Percentiles rank a stretch among this genome's conserved stretches.
phyloP scores from a whole-genome alignment of 2,797 vertebrate genomes.

The Falco biarmicus region DNA sequence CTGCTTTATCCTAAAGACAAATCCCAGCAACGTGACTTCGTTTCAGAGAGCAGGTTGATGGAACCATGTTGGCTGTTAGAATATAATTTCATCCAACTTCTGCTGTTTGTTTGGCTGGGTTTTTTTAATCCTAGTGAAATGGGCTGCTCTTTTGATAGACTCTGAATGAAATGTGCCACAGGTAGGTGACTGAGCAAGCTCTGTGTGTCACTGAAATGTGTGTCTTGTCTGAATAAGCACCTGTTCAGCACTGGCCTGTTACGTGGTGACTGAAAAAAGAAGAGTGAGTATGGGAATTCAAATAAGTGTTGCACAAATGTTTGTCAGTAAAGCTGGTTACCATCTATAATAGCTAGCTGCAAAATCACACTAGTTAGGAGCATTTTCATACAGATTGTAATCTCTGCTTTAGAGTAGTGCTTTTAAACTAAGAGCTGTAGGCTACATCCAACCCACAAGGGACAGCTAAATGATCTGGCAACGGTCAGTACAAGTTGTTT shows the following conservation, averaged over 20 bases:
- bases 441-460: not conserved
- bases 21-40: not conserved
- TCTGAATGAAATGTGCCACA: not conserved
- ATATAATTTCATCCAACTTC: not conserved
- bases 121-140: not conserved
- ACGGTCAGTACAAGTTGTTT: too few relatives aligned
- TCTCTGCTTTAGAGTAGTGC: not conserved
- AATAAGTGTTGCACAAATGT: not conserved
- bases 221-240: not conserved
- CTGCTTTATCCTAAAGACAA: not conserved
- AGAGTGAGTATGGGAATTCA: not conserved
- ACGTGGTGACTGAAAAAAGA: not conserved
- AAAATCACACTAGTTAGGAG: not conserved
- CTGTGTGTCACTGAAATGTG: not conserved
- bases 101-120: not conserved
- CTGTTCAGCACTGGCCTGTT: not conserved
- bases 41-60: not conserved
- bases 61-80: not conserved
- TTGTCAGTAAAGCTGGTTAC: not conserved
- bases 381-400: not conserved
- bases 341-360: not conserved
- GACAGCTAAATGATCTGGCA: not conserved
- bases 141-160: not conserved
- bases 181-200: not conserved
- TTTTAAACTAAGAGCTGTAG: not conserved